Percentiles rank a stretch among this genome's conserved stretches.
Evolutionary conservation across 2,888 invertebrate species (phyloP).

Genomic region (Scaptomyza tumidula): DNA sequence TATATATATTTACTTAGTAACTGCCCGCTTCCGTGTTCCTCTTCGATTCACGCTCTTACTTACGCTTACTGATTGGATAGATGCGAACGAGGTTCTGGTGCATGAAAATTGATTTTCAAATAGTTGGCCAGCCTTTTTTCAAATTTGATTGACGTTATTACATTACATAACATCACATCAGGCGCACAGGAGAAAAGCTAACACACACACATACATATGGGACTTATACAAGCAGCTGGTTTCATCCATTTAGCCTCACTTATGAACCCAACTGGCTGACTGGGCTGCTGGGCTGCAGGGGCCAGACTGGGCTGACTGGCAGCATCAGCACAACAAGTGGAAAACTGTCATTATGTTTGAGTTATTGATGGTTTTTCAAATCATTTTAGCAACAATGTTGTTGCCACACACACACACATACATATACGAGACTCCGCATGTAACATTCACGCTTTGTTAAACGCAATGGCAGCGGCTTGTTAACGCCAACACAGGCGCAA

Average conservation of each 20-base stretch:
- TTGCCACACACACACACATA: slow-evolving; percentile 21
- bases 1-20: slow-evolving; percentile 46
- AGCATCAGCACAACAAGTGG: slow-evolving; percentile 68
- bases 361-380: slow-evolving; percentile 79
- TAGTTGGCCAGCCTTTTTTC: slow-evolving; percentile 74
- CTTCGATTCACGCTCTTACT: not conserved
- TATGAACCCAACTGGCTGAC: slow-evolving; percentile 39
- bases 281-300: slow-evolving; percentile 1
- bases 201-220: slow-evolving; percentile 14
- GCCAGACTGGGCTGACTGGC: slow-evolving; percentile 24
- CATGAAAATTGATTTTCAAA: slow-evolving; percentile 75
- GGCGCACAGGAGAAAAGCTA: slow-evolving; percentile 20
- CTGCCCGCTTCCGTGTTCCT: not conserved
- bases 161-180: slow-evolving; percentile 79
- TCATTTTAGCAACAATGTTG: slow-evolving; percentile 74
- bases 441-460: slow-evolving; percentile 74
- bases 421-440: slow-evolving; percentile 21
- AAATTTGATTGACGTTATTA: slow-evolving; percentile 79
- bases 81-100: slow-evolving; percentile 10
- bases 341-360: slow-evolving; percentile 80
- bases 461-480: slow-evolving; percentile 69
- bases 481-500: slow-evolving; percentile 66
- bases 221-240: slow-evolving; percentile 63
- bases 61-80: slow-evolving; percentile 1
- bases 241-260: slow-evolving; percentile 79